phyloP scores from a whole-genome alignment of 2,888 invertebrate species.

The Priocnemis perturbator region DNA sequence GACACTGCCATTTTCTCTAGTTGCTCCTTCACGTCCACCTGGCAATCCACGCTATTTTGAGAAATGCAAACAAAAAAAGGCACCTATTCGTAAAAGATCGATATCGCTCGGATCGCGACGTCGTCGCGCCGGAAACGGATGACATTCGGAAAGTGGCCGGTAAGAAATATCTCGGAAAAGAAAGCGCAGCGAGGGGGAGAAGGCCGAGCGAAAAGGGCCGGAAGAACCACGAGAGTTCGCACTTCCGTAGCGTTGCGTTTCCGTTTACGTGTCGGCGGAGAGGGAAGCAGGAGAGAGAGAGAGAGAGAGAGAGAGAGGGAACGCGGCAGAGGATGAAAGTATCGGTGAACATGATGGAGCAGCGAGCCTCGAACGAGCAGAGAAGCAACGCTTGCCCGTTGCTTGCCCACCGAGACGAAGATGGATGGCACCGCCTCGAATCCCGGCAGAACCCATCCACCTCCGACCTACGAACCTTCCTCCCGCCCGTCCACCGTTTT shows the following conservation, averaged over 20 bases:
- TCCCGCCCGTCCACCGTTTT: constrained; percentile 10
- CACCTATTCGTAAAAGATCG: too few species aligned
- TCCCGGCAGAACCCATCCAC: constrained; percentile 60
- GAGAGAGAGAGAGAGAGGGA: constrained; percentile 20
- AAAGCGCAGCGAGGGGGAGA: constrained; percentile 9
- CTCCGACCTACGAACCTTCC: constrained; percentile 54
- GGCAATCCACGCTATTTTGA: too few species aligned
- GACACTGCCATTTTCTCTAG: too few species aligned
- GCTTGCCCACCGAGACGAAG: constrained; percentile 59
- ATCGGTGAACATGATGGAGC: constrained; percentile 60
- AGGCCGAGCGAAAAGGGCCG: constrained; percentile 18
- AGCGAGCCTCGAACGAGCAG: constrained; percentile 42
- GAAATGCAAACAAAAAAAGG: too few species aligned
- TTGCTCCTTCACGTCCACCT: too few species aligned
- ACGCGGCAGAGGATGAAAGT: constrained; percentile 41
- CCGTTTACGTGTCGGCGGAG: neutral
- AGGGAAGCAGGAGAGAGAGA: neutral
- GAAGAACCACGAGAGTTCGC: neutral
- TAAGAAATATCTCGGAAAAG: neutral
- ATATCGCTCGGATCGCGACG: too few species aligned
- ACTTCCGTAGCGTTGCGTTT: neutral
- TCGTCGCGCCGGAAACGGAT: too few species aligned
- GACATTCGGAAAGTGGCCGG: neutral
- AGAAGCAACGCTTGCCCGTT: constrained; percentile 45
- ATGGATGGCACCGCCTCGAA: constrained; percentile 63